Evolutionary conservation across 2,113 vertebrate species (phyloP).

Genomic region (Telmatochromis sp.): DNA sequence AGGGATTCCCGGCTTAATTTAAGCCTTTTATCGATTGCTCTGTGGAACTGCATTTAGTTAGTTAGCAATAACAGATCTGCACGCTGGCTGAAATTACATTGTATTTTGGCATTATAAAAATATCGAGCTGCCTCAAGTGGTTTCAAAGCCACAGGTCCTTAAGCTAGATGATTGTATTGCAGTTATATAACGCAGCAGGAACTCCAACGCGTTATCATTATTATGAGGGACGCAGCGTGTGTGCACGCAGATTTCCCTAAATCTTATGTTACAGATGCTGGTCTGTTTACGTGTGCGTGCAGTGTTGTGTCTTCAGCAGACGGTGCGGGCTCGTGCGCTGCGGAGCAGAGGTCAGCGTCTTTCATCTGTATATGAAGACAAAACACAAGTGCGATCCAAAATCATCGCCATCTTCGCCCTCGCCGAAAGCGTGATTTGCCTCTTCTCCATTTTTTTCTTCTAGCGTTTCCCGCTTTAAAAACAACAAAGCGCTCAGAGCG

Average conservation of each 20-base stretch:
- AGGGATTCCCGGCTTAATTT: background rate
- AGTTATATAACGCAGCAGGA: conserved; percentile 2
- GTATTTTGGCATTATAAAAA: conserved; percentile 15
- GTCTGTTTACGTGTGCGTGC: background rate
- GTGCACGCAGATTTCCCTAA: background rate
- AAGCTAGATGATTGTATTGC: background rate
- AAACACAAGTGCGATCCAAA: background rate
- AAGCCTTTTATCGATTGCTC: conserved; percentile 19
- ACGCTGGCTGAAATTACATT: background rate
- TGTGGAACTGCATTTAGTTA: conserved; percentile 9
- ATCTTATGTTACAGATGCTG: background rate
- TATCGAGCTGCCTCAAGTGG: conserved; percentile 14
- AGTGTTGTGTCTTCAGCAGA: background rate
- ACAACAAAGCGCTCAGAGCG: background rate
- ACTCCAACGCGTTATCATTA: background rate
- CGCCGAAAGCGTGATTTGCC: background rate
- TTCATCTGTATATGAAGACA: background rate
- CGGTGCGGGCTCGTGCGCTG: background rate
- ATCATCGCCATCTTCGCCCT: background rate
- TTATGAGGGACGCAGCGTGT: background rate
- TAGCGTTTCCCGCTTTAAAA: background rate
- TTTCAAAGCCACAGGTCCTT: conserved; percentile 1
- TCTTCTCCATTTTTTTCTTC: background rate
- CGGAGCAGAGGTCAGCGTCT: background rate
- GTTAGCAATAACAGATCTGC: conserved; percentile 11